Base-by-base conservation (phyloP, 1,140 invertebrate genomes). In the Brachionus paranguensis region DNA sequence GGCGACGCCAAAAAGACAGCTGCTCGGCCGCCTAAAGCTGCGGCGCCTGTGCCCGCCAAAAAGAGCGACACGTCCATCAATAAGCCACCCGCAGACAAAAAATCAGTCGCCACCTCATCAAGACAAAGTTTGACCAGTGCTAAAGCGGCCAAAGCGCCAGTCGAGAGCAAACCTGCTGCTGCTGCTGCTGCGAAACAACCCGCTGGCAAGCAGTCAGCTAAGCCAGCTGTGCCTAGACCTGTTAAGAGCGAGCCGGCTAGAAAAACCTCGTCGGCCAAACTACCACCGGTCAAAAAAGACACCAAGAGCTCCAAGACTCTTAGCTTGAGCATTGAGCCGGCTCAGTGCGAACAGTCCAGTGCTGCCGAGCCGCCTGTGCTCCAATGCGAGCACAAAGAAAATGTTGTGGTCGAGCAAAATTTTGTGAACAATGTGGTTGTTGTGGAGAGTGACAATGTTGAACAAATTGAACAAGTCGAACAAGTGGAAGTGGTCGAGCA, bases 351-450 rank as follows among this genome's bases (percentile, higher is more conserved):
- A 7, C 20, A 50, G 43, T 10, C 86, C 83, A 85, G 33, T 37
- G 5, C 84, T 12, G 85, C 85, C 84, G 83, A 83, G 85, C 84
- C 85, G 85, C 84, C 85, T 86, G 87, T 84, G 78, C 85, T 86
- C 72, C 85, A 86, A 86, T 84, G 85, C 79, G 79, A 85, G 37
- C 84, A 85, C 33, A 85, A 87, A 60, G 86, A 86, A 76, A 64
- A 86, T 37, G 74, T 45, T 84, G 85, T 50, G 33, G 60, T 68
- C 11, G 43, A 64, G 27, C 41, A 84, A n/a, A 78, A 85, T 84
- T 43, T 37, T 55, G 50, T 37, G 1, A 76, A 70, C 20, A 74
- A 43, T 37, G 55, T 84, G 50, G 83, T 85, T 78, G 64, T 76
- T 79, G 4, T 72, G 12, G 70, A 76, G 74, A 72, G 27, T n/a